Conservation (phyloP, 1,140 invertebrate genomes). For the Pseudomyrmex dendroicus region DNA sequence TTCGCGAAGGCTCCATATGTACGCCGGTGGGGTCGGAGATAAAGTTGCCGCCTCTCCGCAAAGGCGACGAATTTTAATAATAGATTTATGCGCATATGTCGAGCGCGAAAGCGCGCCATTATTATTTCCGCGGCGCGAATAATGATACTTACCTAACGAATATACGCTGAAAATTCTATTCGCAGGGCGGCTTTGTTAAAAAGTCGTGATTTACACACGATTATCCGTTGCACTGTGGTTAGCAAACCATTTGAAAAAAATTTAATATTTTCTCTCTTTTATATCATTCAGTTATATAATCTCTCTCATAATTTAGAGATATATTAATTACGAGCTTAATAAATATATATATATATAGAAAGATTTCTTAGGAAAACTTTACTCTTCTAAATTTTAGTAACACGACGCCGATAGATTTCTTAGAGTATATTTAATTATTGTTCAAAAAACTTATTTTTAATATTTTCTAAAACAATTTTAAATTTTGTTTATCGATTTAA, state of each 20-base stretch:
- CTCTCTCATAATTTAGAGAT: no score
- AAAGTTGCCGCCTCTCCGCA: slow-evolving; percentile 81
- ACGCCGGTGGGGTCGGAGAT: slow-evolving; percentile 75
- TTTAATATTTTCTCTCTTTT: no score
- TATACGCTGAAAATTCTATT: slow-evolving; percentile 6
- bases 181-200: not conserved
- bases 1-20: slow-evolving; percentile 80
- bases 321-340: no score
- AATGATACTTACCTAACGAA: slow-evolving; percentile 48
- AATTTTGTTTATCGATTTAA: no score
- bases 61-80: slow-evolving; percentile 84
- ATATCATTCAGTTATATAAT: no score
- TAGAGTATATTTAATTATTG: no score
- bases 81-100: slow-evolving; percentile 85
- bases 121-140: slow-evolving; percentile 70
- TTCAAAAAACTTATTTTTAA: no score
- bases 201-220: not conserved
- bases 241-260: not conserved
- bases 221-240: not conserved
- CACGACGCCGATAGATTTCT: no score
- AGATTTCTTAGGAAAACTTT: no score
- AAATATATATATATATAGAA: no score
- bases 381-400: no score
- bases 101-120: slow-evolving; percentile 63
- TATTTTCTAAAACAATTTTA: no score